Percentiles rank a stretch among this genome's conserved stretches.
Evolutionary conservation across 2,113 vertebrate genomes (phyloP).

Genomic region (Poeciliopsis prolifica): DNA sequence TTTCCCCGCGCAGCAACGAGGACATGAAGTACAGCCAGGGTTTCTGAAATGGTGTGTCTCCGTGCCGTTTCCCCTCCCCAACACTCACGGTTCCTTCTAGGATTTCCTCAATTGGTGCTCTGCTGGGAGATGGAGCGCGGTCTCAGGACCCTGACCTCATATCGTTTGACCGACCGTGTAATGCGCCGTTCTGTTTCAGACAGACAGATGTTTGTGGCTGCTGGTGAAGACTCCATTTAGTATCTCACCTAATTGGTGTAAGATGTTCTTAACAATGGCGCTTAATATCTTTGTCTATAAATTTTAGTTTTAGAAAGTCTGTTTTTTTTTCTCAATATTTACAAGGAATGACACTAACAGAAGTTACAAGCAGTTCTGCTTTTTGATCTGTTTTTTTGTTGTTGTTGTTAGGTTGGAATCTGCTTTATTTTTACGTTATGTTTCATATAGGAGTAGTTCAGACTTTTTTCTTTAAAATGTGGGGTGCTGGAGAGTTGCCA

Average conservation of each 20-base stretch:
- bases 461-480: neutral
- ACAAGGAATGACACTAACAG: no score
- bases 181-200: neutral
- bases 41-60: neutral
- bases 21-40: neutral
- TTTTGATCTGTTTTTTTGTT: no score
- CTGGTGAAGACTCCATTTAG: neutral
- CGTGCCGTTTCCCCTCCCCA: constrained; percentile 1
- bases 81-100: constrained; percentile 3
- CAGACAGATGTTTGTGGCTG: constrained; percentile 10
- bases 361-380: no score
- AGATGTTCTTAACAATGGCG: no score
- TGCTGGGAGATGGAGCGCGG: neutral
- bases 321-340: no score
- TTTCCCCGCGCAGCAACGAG: neutral
- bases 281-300: no score
- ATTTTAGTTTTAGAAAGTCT: no score
- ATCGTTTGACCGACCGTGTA: neutral
- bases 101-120: constrained; percentile 11
- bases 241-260: neutral
- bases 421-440: no score
- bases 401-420: no score
- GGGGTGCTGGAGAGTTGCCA: neutral
- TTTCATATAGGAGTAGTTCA: neutral
- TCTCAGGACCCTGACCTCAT: neutral